Conservation (phyloP, 2,113 vertebrate species). For the Calidris pugnax region DNA sequence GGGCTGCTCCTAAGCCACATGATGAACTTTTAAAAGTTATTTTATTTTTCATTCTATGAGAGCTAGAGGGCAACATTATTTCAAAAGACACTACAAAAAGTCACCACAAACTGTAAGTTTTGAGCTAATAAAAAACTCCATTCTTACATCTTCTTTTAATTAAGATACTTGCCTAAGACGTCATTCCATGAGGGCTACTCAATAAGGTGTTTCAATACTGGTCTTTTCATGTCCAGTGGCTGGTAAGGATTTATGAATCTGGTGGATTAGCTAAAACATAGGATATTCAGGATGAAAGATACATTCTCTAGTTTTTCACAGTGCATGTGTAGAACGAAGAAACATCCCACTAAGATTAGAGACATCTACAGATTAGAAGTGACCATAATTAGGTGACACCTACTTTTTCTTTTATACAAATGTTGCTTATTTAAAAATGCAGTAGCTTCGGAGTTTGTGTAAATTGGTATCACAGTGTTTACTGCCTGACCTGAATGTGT, state of each 20-base stretch:
- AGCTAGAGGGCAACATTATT: slow-evolving; percentile 40
- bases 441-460: background rate
- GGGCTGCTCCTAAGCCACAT: background rate
- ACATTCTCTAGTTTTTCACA: background rate
- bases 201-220: background rate
- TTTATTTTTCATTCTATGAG: background rate
- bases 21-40: background rate
- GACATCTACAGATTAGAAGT: background rate
- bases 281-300: background rate
- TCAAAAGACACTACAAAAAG: background rate
- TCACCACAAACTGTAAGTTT: background rate
- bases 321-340: background rate
- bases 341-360: background rate
- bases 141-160: background rate
- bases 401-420: background rate
- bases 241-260: background rate
- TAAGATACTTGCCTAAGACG: background rate
- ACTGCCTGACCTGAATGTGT: background rate
- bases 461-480: background rate
- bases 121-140: background rate
- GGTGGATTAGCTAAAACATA: background rate
- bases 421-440: background rate
- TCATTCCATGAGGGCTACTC: background rate
- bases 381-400: background rate
- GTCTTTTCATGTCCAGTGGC: background rate